These are phyloP conservation scores for Falco cherrug DNA, from an alignment of 2,797 vertebrate genomes.

Conservation along the genomic window DNA sequence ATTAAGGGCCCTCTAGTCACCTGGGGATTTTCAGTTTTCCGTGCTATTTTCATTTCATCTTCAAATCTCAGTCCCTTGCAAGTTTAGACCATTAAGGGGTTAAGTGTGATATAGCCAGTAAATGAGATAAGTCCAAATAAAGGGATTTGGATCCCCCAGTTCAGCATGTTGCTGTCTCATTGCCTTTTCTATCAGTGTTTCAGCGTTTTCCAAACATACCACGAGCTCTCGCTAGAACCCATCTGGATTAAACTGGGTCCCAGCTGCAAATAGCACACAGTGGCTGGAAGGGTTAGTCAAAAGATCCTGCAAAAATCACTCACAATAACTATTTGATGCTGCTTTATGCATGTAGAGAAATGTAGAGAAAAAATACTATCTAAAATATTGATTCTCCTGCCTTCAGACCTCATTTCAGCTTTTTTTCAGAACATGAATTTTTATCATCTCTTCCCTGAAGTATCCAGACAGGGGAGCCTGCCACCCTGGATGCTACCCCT, in stretches of 20 bases:
- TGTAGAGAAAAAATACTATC: neutral
- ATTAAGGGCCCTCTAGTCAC: neutral
- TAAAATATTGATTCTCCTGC: neutral
- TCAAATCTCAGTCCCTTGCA: neutral
- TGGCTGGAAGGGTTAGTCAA: neutral
- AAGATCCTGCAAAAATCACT: neutral
- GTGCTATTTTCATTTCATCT: constrained; percentile 21
- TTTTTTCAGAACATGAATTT: neutral
- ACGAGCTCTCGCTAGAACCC: neutral
- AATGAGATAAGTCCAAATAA: constrained; percentile 55
- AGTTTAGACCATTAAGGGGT: constrained; percentile 24
- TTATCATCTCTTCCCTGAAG: neutral
- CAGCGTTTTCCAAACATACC: neutral
- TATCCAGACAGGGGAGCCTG: neutral
- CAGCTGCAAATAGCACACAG: neutral
- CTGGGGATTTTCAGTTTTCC: neutral
- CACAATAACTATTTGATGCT: neutral
- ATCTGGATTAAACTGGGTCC: neutral
- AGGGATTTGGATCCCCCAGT: constrained; percentile 31
- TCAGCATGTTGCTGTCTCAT: neutral
- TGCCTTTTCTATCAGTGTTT: neutral
- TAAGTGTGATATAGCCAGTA: constrained; percentile 29
- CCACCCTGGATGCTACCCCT: neutral
- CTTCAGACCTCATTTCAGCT: neutral
- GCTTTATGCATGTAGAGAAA: neutral